Percentiles rank a stretch among this genome's conserved stretches.
phyloP scores from a whole-genome alignment of 1,140 invertebrate species.

The Melitaea cinxia region DNA sequence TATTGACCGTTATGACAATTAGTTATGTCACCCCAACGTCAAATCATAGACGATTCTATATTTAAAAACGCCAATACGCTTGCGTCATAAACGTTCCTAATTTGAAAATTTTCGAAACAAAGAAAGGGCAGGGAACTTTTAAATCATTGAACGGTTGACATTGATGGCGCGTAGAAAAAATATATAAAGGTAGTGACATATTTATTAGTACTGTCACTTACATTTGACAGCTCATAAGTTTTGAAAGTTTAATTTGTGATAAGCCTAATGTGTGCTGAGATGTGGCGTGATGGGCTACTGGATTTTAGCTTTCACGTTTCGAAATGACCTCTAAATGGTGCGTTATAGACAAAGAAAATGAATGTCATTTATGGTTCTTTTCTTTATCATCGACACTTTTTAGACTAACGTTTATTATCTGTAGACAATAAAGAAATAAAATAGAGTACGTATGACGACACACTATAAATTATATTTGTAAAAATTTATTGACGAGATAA shows the following conservation, averaged over 20 bases:
- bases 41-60: conserved; percentile 55
- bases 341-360: conserved; percentile 15
- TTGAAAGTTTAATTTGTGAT: conserved; percentile 73
- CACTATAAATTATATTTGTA: no score
- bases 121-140: conserved; percentile 76
- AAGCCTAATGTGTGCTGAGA: conserved; percentile 62
- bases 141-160: conserved; percentile 71
- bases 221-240: conserved; percentile 65
- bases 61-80: conserved; percentile 40
- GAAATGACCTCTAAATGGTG: conserved; percentile 32
- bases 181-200: conserved; percentile 66
- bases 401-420: not conserved
- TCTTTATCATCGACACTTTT: conserved; percentile 8
- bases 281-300: conserved; percentile 59
- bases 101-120: conserved; percentile 65
- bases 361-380: conserved; percentile 5
- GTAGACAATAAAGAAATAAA: not conserved
- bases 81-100: conserved; percentile 51
- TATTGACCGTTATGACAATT: conserved; percentile 64
- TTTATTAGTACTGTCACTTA: conserved; percentile 74
- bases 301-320: conserved; percentile 61
- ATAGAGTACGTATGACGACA: no score
- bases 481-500: no score
- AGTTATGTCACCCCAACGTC: conserved; percentile 49
- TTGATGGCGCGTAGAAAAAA: conserved; percentile 59